phyloP scores from a whole-genome alignment of 1,140 invertebrate genomes.

The Phthorimaea operculella region DNA sequence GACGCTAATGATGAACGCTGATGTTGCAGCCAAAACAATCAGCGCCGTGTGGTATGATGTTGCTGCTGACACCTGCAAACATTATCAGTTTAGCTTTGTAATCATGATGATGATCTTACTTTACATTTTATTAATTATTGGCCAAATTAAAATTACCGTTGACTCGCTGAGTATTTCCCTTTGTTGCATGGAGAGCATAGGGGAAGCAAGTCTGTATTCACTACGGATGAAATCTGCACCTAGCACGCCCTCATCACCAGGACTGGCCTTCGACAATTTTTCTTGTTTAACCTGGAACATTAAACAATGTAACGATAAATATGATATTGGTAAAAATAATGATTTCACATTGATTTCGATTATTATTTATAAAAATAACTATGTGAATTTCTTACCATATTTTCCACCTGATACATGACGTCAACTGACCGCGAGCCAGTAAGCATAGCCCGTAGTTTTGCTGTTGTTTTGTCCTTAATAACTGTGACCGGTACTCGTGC shows the following conservation, averaged over 20 bases:
- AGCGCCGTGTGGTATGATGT: constrained; percentile 78
- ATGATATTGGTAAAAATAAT: too few species aligned
- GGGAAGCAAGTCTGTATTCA: constrained; percentile 59
- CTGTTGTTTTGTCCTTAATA: constrained; percentile 23
- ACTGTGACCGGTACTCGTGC: constrained; percentile 39
- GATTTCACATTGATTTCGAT: too few species aligned
- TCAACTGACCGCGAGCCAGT: constrained; percentile 42
- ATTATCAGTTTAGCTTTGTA: neutral
- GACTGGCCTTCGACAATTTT: constrained; percentile 50
- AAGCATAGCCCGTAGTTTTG: constrained; percentile 29
- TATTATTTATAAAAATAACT: too few species aligned
- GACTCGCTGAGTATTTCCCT: constrained; percentile 75
- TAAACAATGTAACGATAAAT: constrained; percentile 9
- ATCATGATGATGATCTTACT: too few species aligned
- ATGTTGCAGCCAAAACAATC: constrained; percentile 75
- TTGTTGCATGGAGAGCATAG: constrained; percentile 71
- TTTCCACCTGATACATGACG: constrained; percentile 51
- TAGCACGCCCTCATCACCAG: constrained; percentile 28
- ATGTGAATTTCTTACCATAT: constrained; percentile 26
- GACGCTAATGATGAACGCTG: constrained; percentile 78
- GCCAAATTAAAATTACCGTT: constrained; percentile 48
- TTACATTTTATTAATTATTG: too few species aligned
- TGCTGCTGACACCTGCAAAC: constrained; percentile 67
- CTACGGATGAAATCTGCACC: constrained; percentile 72
- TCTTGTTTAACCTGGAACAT: constrained; percentile 68